A percentile compares a stretch with the other conserved stretches of the same genome.
Evolutionary conservation across 1,140 invertebrate genomes (phyloP).

Genomic region (Meloidogyne chitwoodi): DNA sequence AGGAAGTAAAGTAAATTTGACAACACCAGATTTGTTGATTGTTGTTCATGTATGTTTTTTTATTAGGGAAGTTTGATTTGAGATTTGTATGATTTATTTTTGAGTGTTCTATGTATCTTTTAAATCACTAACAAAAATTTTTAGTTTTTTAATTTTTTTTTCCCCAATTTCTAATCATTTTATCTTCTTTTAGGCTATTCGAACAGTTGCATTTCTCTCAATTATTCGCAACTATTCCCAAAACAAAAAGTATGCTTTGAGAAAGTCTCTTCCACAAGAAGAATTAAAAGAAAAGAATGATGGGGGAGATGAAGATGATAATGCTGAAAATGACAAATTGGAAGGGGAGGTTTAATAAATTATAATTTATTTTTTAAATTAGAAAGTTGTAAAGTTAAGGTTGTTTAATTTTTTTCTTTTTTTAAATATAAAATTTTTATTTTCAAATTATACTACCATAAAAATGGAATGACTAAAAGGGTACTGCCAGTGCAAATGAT

Average conservation of each 20-base stretch:
- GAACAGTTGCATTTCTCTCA: slow-evolving; percentile 15
- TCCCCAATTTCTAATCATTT: no score
- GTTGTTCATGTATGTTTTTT: slow-evolving; percentile 6
- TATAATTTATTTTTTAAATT: no score
- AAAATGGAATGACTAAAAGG: no score
- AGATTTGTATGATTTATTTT: neutral
- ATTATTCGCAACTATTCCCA: slow-evolving; percentile 10
- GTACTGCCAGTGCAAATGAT: no score
- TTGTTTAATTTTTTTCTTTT: no score
- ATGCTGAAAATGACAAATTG: neutral
- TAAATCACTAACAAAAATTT: no score
- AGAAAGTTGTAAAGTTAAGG: no score
- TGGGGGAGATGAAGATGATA: neutral
- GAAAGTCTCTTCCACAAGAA: neutral
- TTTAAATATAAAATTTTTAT: no score
- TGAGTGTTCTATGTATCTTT: neutral
- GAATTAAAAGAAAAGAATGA: neutral
- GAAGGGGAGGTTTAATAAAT: neutral
- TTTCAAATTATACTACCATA: no score
- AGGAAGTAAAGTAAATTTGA: slow-evolving; percentile 6
- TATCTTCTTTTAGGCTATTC: slow-evolving; percentile 12
- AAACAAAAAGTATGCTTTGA: neutral
- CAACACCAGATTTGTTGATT: slow-evolving; percentile 6
- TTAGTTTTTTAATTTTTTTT: no score
- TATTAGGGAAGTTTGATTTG: neutral